Conservation (phyloP, 2,113 vertebrate species). For the Engraulis encrasicolus region DNA sequence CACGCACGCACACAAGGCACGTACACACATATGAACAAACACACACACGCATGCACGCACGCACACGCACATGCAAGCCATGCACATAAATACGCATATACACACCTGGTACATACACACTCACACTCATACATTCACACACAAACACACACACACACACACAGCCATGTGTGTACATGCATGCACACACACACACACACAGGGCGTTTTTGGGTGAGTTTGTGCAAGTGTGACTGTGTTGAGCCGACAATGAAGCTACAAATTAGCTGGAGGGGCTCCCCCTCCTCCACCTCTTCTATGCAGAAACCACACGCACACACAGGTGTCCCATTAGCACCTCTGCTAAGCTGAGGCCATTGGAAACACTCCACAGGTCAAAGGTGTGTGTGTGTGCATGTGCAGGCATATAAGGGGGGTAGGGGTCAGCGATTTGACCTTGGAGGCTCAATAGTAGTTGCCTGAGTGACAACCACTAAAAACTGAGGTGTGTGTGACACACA, state of each 20-base stretch:
- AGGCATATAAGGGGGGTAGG: neutral
- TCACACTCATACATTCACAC: too few relatives aligned
- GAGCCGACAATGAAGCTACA: neutral
- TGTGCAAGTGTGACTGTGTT: neutral
- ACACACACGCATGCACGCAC: too few relatives aligned
- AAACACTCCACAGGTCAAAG: neutral
- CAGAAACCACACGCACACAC: slow-evolving; percentile 30
- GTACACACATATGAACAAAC: too few relatives aligned
- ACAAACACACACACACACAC: too few relatives aligned
- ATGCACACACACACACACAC: neutral
- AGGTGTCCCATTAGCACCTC: slow-evolving; percentile 53
- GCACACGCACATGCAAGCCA: too few relatives aligned
- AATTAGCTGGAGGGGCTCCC: slow-evolving; percentile 21
- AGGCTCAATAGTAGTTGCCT: slow-evolving; percentile 14
- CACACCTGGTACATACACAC: too few relatives aligned
- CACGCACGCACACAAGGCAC: too few relatives aligned
- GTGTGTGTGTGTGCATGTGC: too few relatives aligned
- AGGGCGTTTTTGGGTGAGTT: neutral
- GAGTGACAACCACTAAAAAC: slow-evolving; percentile 19
- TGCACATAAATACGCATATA: too few relatives aligned
- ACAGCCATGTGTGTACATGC: too few relatives aligned
- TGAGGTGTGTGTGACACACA: neutral
- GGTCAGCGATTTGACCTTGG: too few relatives aligned
- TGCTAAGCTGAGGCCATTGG: neutral
- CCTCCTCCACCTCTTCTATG: too few relatives aligned